Percentiles rank a stretch among this genome's conserved stretches.
Evolutionary conservation across 2,113 vertebrate species (phyloP).

Genomic region (Bufo bufo): DNA sequence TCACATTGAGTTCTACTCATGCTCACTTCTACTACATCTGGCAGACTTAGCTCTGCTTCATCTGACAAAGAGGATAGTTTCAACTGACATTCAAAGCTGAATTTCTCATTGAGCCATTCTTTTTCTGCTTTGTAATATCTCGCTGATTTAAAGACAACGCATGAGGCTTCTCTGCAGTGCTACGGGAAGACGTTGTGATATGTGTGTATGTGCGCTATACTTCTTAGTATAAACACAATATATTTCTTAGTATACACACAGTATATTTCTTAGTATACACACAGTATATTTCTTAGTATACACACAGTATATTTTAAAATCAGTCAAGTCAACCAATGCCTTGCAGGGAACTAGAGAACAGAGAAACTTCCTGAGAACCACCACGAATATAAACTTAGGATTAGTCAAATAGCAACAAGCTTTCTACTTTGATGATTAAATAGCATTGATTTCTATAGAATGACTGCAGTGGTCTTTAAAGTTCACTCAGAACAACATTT

Average conservation of each 20-base stretch:
- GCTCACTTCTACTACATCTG: neutral
- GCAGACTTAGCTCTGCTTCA: neutral
- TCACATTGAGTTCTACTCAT: neutral
- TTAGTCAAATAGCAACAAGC: neutral
- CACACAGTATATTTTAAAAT: neutral
- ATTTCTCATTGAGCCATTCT: neutral
- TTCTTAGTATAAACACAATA: too few relatives aligned
- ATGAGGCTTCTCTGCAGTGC: neutral
- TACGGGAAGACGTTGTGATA: neutral
- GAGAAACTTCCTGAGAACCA: neutral
- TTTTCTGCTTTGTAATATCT: neutral
- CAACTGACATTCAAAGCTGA: neutral
- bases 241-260: too few relatives aligned
- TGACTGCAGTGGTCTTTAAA: conserved; percentile 20
- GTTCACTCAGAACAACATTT: neutral
- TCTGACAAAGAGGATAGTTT: neutral
- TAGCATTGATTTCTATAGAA: neutral
- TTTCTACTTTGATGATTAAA: neutral
- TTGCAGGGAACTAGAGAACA: neutral
- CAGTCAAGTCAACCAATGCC: neutral
- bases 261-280: too few relatives aligned
- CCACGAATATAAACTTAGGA: neutral
- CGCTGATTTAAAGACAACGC: neutral
- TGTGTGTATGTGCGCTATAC: too few relatives aligned
- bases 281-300: too few relatives aligned